phyloP scores from a whole-genome alignment of 2,113 vertebrate species.

The Scomber scombrus region DNA sequence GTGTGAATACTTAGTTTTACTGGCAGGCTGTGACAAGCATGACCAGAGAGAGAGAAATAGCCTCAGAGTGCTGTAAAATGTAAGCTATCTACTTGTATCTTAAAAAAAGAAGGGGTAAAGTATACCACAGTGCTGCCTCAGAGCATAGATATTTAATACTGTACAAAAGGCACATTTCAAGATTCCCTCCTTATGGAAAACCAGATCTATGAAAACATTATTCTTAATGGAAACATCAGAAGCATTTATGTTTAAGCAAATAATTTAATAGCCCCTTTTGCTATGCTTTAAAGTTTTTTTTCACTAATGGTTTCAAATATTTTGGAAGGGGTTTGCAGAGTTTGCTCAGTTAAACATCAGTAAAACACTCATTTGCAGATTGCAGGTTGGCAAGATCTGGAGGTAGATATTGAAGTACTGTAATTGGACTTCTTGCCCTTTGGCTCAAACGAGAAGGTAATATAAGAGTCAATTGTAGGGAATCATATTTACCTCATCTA shows the following conservation, averaged over 20 bases:
- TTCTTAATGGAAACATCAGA: constrained; percentile 71
- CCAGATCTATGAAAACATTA: constrained; percentile 73
- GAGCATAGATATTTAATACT: constrained; percentile 44
- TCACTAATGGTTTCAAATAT: constrained; percentile 79
- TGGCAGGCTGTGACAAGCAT: neutral
- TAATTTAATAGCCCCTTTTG: constrained; percentile 73
- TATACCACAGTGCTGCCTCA: constrained; percentile 50
- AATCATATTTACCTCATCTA: constrained; percentile 65
- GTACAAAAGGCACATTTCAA: constrained; percentile 53
- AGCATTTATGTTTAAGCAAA: constrained; percentile 75
- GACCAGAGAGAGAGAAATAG: constrained; percentile 1
- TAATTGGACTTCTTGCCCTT: constrained; percentile 79
- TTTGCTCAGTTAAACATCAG: constrained; percentile 79
- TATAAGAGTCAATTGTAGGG: constrained; percentile 65
- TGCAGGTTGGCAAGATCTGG: constrained; percentile 79
- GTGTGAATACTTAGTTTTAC: constrained; percentile 7
- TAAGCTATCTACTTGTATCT: constrained; percentile 14
- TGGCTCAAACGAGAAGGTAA: constrained; percentile 74
- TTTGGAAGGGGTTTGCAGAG: constrained; percentile 76
- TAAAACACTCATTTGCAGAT: constrained; percentile 82
- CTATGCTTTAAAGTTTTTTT: constrained; percentile 67
- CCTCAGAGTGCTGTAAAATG: constrained; percentile 26
- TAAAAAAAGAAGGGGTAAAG: constrained; percentile 25
- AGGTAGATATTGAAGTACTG: constrained; percentile 75
- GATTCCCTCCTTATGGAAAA: constrained; percentile 62